Percentiles rank a stretch among this genome's conserved stretches.
Conservation (phyloP, 2,113 vertebrate genomes). For the Rhabdomys dilectus region DNA sequence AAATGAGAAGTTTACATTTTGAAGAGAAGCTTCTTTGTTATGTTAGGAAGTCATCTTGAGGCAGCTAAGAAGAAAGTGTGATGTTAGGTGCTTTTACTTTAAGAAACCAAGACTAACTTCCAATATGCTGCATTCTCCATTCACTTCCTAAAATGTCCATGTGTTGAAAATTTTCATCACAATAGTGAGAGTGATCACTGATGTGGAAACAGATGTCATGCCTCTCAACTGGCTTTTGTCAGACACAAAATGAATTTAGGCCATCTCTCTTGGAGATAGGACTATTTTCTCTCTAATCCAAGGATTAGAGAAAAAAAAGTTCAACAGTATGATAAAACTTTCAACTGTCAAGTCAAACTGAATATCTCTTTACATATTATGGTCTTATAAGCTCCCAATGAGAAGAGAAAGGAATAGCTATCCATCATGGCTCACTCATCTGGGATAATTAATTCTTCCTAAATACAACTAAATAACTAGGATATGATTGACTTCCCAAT, state of each 20-base stretch:
- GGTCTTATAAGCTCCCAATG: conserved; percentile 54
- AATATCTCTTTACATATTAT: conserved; percentile 58
- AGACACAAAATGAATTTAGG: conserved; percentile 70
- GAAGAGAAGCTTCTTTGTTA: conserved; percentile 36
- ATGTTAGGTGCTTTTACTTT: conserved; percentile 25
- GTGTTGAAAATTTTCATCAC: conserved; percentile 47
- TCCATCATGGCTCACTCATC: neutral
- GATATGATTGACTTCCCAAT: conserved; percentile 42
- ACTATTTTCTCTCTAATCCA: conserved; percentile 55
- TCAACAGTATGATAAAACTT: conserved; percentile 63
- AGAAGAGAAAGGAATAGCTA: conserved; percentile 48
- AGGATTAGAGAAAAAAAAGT: conserved; percentile 68
- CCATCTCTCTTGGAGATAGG: conserved; percentile 64
- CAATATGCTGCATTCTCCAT: conserved; percentile 55
- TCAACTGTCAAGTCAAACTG: conserved; percentile 48
- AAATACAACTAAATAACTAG: conserved; percentile 13
- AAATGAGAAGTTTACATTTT: conserved; percentile 44
- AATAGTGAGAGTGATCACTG: conserved; percentile 65
- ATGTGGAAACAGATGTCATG: conserved; percentile 60
- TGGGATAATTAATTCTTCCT: conserved; percentile 45
- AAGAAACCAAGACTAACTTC: conserved; percentile 53
- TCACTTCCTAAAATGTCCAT: neutral
- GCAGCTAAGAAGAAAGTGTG: conserved; percentile 32
- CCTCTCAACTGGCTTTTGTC: conserved; percentile 71
- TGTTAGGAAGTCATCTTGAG: conserved; percentile 31